Base-by-base conservation (phyloP, 2,888 invertebrate genomes). In the Epiblema foenella region DNA sequence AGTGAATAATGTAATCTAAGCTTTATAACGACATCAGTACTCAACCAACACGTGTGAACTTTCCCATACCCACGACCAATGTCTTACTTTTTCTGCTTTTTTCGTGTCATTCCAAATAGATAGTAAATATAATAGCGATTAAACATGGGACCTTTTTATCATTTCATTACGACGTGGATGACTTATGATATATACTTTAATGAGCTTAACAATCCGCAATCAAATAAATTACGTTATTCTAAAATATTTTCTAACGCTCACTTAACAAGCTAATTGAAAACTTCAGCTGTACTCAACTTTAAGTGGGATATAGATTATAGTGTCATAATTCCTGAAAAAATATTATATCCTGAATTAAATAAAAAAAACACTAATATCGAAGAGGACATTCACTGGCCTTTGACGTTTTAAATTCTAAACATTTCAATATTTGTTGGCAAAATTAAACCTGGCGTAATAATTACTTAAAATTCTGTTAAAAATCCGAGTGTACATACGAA, bases 11-110 rank as follows among this genome's bases (percentile, higher is more conserved):
- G 66, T 73, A 70, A 62, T 58, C 79, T 75, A 75, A 78, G 76
- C 77, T 75, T 77, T 64, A 71, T 80, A 82, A 80, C 83, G 77
- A 76, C 82, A 82, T 84, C 81, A 81, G 82, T 84, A 88, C 86
- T 52, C 63, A 87, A 85, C 81, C 77, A 82, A 82, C 90, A 93
- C 91, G 91, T 93, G 93, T 92, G 93, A 93, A 93, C 87, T 82
- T 93, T 93, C 93, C 87, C 93, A 93, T 90, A 91, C 93, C 92
- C 93, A 93, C 93, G 93, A 84, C 85, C 79, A 78, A 77, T 79
- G 89, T 90, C 83, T 78, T 87, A 77, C 84, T 83, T 89, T 91
- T 92, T 87, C 78, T 74, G 59, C 68, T 79, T 79, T 76, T 75
- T 77, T 74, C 73, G 73, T 75, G 75, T 76, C 78, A 73, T 75